These are phyloP conservation scores for Yoshiicerus persimilis DNA, from an alignment of 1,140 invertebrate species.

Conservation along the genomic window DNA sequence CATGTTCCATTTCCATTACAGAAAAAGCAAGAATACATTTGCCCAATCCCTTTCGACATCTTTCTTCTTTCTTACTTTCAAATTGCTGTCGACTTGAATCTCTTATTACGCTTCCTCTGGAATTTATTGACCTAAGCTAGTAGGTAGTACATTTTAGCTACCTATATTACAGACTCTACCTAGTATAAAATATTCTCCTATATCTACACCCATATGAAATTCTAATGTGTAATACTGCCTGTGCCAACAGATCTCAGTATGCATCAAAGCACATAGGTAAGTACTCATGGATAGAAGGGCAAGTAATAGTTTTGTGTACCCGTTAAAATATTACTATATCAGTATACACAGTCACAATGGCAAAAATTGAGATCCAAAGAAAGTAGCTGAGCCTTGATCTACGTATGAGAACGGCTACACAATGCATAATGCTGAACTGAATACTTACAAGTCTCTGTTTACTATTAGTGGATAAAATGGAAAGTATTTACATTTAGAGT, in stretches of 20 bases:
- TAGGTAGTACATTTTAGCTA: no score
- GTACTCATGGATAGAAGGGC: not conserved
- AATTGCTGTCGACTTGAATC: constrained; percentile 9
- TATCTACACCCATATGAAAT: no score
- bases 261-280: not conserved
- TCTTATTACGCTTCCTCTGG: not conserved
- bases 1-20: not conserved
- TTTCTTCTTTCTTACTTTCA: not conserved
- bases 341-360: not conserved
- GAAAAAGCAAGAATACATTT: constrained; percentile 1
- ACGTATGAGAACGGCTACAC: not conserved
- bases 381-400: not conserved
- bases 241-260: no score
- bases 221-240: no score
- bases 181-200: no score
- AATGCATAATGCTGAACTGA: not conserved
- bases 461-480: not conserved
- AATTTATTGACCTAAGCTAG: not conserved
- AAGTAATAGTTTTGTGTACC: not conserved
- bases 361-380: not conserved
- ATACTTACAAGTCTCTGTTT: not conserved
- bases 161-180: not conserved
- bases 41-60: not conserved
- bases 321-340: not conserved
- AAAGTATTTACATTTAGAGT: not conserved